Base-by-base conservation (phyloP, 2,888 invertebrate species). In the Ophion slaviceki region DNA sequence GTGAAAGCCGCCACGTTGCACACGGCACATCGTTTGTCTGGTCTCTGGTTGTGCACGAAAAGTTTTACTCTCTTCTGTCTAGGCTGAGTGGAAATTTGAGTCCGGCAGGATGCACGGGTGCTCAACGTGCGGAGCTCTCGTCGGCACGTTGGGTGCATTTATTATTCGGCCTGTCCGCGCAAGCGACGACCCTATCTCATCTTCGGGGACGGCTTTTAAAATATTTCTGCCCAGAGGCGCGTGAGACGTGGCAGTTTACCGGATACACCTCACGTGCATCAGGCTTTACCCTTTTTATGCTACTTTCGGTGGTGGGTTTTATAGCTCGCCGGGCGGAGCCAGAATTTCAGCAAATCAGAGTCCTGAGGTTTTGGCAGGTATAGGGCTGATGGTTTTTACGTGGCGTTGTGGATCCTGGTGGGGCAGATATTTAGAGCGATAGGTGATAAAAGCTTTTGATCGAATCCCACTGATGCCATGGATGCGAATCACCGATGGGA, bases 131-230 rank as follows among this genome's bases (percentile, higher is more conserved):
- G 61, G 67, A 59, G 61, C 71, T 66, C 75, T 79, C 79, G 81
- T 79, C 59, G 57, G 80, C 86, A 86, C 86, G 86, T 78, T 83
- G 77, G 64, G 80, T 70, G 83, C 86, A 86, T 86, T 86, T 80
- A 86, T 86, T 86, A 83, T 80, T 86, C 68, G 77, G 68, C 74
- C 80, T 64, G 83, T 86, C 83, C 78, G 83, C 78, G 83, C 80
- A 80, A 78, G 74, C 80, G 86, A 81, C 83, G 80, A 83, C 83
- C 80, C 72, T 80, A 72, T 80, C 86, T 80, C 83, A 83, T 86
- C 83, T 86, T 80, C 77, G 80, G 74, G 77, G 59, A 78, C 77
- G 40, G 83, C 66, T 83, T 77, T 78, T 86, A 86, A 86, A 83
- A 72, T 83, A 83, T 86, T 86, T 86, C 57, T 70, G 32, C 53